phyloP scores from a whole-genome alignment of 2,888 invertebrate genomes.

The Cerastis rubricosa region DNA sequence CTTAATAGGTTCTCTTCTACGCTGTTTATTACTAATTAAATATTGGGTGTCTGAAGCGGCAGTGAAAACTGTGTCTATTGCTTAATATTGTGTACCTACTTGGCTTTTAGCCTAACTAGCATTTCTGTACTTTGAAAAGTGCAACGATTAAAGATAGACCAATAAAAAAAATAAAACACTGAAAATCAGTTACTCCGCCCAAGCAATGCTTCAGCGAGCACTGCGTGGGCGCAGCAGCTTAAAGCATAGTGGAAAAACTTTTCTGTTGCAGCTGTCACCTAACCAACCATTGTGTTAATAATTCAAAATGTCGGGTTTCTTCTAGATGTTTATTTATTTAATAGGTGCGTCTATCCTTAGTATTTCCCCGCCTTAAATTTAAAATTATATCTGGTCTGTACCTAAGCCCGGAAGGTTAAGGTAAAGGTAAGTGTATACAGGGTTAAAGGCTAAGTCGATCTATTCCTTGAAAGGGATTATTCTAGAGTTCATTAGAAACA shows the following conservation, averaged over 20 bases:
- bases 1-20: background rate
- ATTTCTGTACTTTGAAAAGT: background rate
- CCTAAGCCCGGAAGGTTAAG: too few species aligned
- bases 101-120: background rate
- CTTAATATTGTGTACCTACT: background rate
- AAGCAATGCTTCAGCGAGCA: background rate
- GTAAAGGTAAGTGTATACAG: too few species aligned
- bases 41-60: background rate
- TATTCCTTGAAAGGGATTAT: too few species aligned
- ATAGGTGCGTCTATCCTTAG: background rate
- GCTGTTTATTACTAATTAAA: background rate
- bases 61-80: background rate
- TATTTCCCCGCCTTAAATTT: background rate
- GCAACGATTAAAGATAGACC: background rate
- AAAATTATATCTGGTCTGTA: too few species aligned
- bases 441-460: too few species aligned
- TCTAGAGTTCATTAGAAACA: too few species aligned
- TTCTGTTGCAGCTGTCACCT: too few species aligned
- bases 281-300: background rate
- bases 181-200: background rate
- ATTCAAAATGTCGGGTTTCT: background rate
- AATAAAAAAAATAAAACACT: background rate
- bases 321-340: background rate
- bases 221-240: background rate
- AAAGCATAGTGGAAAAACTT: background rate